Percentiles rank a stretch among this genome's conserved stretches.
Evolutionary conservation across 2,113 vertebrate genomes (phyloP).

Genomic region (Pseudorectes ferrugineus): DNA sequence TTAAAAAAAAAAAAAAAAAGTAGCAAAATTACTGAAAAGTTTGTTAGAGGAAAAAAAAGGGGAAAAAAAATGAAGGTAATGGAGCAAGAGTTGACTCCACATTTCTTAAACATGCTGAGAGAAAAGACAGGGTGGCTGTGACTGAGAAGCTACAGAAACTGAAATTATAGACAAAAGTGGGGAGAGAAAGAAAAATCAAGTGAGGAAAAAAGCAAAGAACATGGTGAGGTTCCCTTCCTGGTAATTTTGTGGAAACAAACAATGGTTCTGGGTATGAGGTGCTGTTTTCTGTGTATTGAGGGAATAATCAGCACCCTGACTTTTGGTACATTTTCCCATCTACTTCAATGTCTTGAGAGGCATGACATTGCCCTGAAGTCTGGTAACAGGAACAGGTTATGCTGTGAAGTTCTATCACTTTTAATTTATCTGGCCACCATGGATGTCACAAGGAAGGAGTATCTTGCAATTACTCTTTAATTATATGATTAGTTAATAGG

Average conservation of each 20-base stretch:
- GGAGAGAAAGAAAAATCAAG: not conserved
- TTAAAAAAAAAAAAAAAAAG: not conserved
- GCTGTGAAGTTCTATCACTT: not conserved
- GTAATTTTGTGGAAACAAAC: not conserved
- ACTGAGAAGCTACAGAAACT: not conserved
- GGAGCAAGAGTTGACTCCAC: not conserved
- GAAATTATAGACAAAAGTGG: not conserved
- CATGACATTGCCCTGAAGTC: not conserved
- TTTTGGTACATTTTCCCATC: not conserved
- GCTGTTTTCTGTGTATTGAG: not conserved
- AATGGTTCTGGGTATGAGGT: not conserved
- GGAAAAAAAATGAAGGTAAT: not conserved
- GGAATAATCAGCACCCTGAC: not conserved
- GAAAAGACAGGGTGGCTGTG: not conserved
- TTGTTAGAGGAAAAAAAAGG: not conserved
- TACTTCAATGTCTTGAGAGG: not conserved
- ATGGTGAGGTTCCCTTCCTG: not conserved
- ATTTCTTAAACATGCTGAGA: not conserved
- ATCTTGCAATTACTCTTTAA: constrained; percentile 47
- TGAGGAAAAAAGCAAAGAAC: not conserved
- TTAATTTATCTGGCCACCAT: not conserved
- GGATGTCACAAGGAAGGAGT: constrained; percentile 20
- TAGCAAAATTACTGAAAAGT: not conserved
- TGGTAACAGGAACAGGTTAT: not conserved
- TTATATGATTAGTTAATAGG: constrained; percentile 40